Evolutionary conservation across 2,113 vertebrate species (phyloP).

Genomic region (Anser brachyrhynchus): DNA sequence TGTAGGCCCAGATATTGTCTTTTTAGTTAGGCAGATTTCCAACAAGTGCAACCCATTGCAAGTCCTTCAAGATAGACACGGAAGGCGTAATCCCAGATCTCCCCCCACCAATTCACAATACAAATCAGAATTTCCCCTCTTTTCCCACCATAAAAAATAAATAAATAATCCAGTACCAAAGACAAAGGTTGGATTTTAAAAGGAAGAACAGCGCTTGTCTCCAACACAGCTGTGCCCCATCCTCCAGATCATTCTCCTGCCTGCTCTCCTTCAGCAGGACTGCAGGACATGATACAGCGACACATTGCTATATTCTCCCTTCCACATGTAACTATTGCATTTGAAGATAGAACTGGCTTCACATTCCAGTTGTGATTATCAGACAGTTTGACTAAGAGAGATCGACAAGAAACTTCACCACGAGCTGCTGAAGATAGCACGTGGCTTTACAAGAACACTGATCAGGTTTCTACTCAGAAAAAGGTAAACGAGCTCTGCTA

Average conservation of each 20-base stretch:
- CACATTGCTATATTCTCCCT: neutral
- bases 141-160: neutral
- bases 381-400: neutral
- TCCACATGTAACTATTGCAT: neutral
- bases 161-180: neutral
- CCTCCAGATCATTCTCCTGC: neutral
- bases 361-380: neutral
- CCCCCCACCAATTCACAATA: neutral
- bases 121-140: neutral
- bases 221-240: neutral
- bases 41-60: neutral
- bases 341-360: neutral
- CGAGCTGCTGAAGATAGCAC: neutral
- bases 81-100: neutral
- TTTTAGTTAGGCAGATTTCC: neutral
- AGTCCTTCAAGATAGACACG: neutral
- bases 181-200: neutral
- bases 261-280: neutral
- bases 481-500: conserved; percentile 2
- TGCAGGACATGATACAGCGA: neutral
- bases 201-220: neutral
- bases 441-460: neutral
- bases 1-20: neutral
- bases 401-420: neutral
- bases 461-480: conserved; percentile 9